Conservation (phyloP, 2,888 invertebrate genomes). For the Lepas anatifera region DNA sequence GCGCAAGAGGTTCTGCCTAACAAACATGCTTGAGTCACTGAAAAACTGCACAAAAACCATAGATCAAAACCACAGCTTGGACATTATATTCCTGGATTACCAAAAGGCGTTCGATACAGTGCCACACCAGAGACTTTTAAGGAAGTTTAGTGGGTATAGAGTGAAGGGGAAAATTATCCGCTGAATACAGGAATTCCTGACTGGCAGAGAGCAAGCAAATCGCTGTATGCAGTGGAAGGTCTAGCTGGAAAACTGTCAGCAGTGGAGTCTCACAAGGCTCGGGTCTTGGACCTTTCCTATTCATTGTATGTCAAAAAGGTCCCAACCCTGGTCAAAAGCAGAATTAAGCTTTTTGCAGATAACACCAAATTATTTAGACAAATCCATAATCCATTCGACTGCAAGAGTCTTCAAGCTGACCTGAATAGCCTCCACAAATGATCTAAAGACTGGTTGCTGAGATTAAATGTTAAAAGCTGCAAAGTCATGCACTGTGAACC, state of each 20-base stretch:
- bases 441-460: not conserved
- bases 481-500: too few species aligned
- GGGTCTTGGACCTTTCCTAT: not conserved
- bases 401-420: not conserved
- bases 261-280: not conserved
- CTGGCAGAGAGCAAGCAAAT: not conserved
- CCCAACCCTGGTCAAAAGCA: not conserved
- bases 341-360: not conserved
- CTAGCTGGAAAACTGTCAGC: not conserved
- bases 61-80: not conserved
- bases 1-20: not conserved
- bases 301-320: not conserved
- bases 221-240: not conserved
- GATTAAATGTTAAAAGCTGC: not conserved
- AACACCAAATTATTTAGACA: not conserved
- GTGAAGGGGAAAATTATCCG: not conserved
- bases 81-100: not conserved
- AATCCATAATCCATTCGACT: not conserved
- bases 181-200: not conserved
- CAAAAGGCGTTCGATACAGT: not conserved
- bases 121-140: not conserved
- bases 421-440: not conserved
- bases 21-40: not conserved
- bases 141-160: not conserved
- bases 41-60: not conserved